A percentile compares a stretch with the other conserved stretches of the same genome.
Conservation (phyloP, 2,113 vertebrate genomes). For the Myrmecophaga tridactyla region DNA sequence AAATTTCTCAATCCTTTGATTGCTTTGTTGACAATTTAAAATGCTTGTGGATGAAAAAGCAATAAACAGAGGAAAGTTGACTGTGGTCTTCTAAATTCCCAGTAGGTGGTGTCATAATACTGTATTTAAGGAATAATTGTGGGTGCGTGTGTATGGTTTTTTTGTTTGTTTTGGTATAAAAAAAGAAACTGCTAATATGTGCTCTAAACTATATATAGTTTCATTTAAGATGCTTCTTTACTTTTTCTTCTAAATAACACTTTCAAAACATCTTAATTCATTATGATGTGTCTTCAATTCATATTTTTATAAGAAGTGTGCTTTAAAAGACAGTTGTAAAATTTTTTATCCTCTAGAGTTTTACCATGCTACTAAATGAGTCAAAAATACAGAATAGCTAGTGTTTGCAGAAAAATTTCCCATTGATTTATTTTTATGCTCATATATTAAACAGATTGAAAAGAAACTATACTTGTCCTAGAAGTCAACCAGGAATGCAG, state of each 20-base stretch:
- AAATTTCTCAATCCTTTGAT: neutral
- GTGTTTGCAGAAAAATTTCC: neutral
- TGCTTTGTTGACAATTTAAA: neutral
- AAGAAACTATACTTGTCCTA: neutral
- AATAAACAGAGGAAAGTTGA: neutral
- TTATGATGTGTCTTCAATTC: neutral
- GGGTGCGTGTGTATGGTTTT: no score
- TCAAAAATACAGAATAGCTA: neutral
- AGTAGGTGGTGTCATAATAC: slow-evolving; percentile 73
- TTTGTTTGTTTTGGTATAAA: neutral
- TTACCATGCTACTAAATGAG: neutral
- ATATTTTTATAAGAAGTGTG: neutral
- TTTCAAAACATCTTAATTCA: neutral
- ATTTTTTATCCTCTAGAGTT: slow-evolving; percentile 20
- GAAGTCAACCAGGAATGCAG: neutral
- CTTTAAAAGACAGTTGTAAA: neutral
- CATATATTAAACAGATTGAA: neutral
- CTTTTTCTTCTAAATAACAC: neutral
- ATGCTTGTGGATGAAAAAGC: neutral
- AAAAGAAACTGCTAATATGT: neutral
- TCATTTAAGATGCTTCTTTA: slow-evolving; percentile 13
- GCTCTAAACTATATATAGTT: neutral
- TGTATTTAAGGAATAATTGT: slow-evolving; percentile 35
- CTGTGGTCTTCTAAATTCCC: slow-evolving; percentile 68
- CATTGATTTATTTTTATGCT: neutral